These are phyloP conservation scores for Python bivittatus DNA, from an alignment of 2,113 vertebrate genomes.

Conservation along the genomic window DNA sequence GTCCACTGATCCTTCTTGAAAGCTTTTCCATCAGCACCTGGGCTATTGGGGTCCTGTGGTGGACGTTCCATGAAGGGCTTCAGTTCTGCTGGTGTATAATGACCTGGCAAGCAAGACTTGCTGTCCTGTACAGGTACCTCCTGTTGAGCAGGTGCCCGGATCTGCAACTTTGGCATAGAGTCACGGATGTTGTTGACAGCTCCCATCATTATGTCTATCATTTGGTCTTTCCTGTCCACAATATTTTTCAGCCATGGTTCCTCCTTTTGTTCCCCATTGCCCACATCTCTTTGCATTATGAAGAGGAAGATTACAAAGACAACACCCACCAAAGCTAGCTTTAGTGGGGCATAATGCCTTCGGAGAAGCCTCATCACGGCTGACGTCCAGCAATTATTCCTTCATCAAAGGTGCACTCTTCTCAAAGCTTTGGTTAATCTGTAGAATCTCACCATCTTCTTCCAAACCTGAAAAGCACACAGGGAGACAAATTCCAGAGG, in stretches of 20 bases:
- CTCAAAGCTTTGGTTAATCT: background rate
- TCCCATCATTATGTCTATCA: conserved; percentile 85
- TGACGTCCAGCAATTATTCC: fast-evolving
- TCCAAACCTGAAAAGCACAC: background rate
- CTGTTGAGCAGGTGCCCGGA: conserved; percentile 77
- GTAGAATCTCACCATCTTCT: background rate
- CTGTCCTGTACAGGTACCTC: conserved; percentile 29
- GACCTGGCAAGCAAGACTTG: conserved; percentile 80
- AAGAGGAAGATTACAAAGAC: conserved; percentile 84
- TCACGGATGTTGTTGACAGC: conserved; percentile 87
- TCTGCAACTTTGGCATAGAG: conserved; percentile 85
- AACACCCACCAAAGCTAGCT: conserved; percentile 80
- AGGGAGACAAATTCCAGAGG: background rate
- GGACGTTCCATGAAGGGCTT: conserved; percentile 84
- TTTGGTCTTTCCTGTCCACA: conserved; percentile 78
- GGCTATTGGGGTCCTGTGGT: conserved; percentile 77
- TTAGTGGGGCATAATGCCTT: conserved; percentile 83
- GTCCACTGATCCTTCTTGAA: conserved; percentile 81
- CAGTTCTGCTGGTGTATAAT: conserved; percentile 84
- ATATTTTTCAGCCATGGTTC: conserved; percentile 90
- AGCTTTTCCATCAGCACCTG: conserved; percentile 80
- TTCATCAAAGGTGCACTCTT: fast-evolving
- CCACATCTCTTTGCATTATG: conserved; percentile 84
- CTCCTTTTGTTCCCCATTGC: conserved; percentile 44
- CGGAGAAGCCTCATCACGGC: conserved; percentile 79